These are phyloP conservation scores for Andrena bicolor DNA, from an alignment of 2,888 invertebrate species.

Conservation along the genomic window DNA sequence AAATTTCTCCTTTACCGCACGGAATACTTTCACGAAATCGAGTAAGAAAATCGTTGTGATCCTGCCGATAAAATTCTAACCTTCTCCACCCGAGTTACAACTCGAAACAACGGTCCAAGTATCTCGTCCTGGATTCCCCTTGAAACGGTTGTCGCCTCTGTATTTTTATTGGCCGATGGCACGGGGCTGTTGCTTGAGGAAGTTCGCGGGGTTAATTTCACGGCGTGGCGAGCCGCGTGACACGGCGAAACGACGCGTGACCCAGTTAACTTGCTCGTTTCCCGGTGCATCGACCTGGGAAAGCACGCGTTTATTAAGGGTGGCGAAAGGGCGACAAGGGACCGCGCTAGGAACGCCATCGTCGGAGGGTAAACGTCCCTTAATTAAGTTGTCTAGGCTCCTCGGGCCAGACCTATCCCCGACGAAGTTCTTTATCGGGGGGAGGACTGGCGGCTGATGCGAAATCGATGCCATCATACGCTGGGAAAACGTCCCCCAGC, in stretches of 20 bases:
- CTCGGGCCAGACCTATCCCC: slow-evolving; percentile 20
- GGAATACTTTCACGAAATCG: too few relatives aligned
- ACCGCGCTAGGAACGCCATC: not conserved
- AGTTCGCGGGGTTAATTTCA: slow-evolving; percentile 64
- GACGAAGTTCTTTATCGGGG: slow-evolving; percentile 34
- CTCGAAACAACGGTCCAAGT: not conserved
- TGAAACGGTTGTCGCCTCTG: not conserved
- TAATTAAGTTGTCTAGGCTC: slow-evolving; percentile 57
- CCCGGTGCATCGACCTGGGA: slow-evolving; percentile 47
- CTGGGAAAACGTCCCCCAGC: not conserved
- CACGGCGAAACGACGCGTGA: slow-evolving; percentile 66
- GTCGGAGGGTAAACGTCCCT: slow-evolving; percentile 48
- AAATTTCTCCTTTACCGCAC: too few relatives aligned
- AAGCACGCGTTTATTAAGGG: slow-evolving; percentile 39
- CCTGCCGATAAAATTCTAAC: too few relatives aligned
- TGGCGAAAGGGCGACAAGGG: slow-evolving; percentile 34
- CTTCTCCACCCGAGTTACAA: not conserved
- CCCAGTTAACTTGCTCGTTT: slow-evolving; percentile 61
- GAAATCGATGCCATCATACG: slow-evolving; percentile 49
- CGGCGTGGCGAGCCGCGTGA: slow-evolving; percentile 61
- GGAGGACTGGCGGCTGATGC: slow-evolving; percentile 30
- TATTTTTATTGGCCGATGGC: slow-evolving; percentile 38
- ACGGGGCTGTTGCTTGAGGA: slow-evolving; percentile 24
- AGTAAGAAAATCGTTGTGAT: too few relatives aligned
- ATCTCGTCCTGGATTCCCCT: not conserved